Evolutionary conservation across 2,113 vertebrate species (phyloP), one percentile per base, ranked within the genome.

Genomic region (Channa argus): DNA sequence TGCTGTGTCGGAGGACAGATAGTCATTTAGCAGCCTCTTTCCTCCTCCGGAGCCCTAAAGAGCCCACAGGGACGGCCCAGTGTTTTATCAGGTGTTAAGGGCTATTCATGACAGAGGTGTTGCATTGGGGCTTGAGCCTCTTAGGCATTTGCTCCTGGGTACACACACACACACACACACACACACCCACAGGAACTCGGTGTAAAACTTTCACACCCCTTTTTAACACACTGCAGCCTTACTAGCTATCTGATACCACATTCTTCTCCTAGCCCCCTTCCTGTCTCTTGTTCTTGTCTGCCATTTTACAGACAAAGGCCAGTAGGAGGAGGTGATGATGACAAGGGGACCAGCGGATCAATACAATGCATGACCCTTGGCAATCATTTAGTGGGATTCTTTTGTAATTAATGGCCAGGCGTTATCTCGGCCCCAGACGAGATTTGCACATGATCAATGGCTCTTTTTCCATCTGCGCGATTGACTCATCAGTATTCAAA

Each of bases 61-160:
- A 12, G 74, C 80, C 84, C 55, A 63, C 4, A 36, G 83, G 80
- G 66, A 64, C 24, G 76, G 73, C 63, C 52, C 53, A 0, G 70
- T 75, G 87, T 80, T 89, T 88, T 89, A 86, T 83, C 89, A 89
- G 91, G 89, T 91, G 88, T 89, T 5, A 36, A 77, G 71, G 77
- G 45, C 73, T 52, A 55, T 80, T 88, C 80, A 74, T 38, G 67
- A 72, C 59, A 61, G 75, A 85, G 71, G 84, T 87, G 86, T 90
- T 87, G 83, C 84, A 83, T 64, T 80, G 84, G 64, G 56, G 51
- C 83, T 55, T 74, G 47, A 82, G 78, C 73, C 74, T 76, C 60
- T 82, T 63, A 73, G 85, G 74, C 84, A 75, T 87, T 88, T 85
- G 82, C 79, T 88, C 69, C 83, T 84, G 83, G 84, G 73, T 52